phyloP scores from a whole-genome alignment of 2,888 invertebrate genomes.

The Polydesmus complanatus region DNA sequence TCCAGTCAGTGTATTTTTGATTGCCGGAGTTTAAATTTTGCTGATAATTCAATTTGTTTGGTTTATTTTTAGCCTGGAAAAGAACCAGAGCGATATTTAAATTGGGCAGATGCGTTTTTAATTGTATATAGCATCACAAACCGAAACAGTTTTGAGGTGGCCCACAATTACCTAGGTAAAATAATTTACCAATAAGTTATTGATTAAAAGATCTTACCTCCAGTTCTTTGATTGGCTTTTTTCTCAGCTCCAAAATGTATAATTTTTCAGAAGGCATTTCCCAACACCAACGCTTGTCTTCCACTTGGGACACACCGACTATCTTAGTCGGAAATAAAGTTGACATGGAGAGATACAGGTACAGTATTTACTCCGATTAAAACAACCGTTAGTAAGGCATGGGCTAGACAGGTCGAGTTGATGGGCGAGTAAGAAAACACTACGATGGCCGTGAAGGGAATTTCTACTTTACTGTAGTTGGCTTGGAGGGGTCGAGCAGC shows the following conservation, averaged over 20 bases:
- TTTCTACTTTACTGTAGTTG: too few species aligned
- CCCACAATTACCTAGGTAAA: constrained; percentile 32
- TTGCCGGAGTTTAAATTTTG: neutral
- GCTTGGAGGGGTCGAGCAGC: too few species aligned
- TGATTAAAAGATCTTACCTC: too few species aligned
- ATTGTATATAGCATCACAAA: constrained; percentile 37
- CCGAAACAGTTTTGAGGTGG: constrained; percentile 31
- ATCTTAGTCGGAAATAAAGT: constrained; percentile 36
- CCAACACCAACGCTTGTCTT: constrained; percentile 28
- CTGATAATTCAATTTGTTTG: constrained; percentile 3
- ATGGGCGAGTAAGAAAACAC: too few species aligned
- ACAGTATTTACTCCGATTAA: neutral
- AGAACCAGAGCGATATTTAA: constrained; percentile 32
- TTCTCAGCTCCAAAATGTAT: too few species aligned
- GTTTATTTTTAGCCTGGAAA: constrained; percentile 26
- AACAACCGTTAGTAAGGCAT: too few species aligned
- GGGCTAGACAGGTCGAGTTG: too few species aligned
- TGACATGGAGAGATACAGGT: constrained; percentile 37
- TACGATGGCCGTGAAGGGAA: too few species aligned
- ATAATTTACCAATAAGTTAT: too few species aligned
- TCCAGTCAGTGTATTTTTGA: too few species aligned
- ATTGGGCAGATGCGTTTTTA: constrained; percentile 37
- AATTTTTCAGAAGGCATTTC: constrained; percentile 31
- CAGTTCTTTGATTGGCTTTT: too few species aligned
- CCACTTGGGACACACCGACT: constrained; percentile 27